These are phyloP conservation scores for Phaethornis superciliosus DNA, from an alignment of 2,113 vertebrate genomes.

Conservation along the genomic window DNA sequence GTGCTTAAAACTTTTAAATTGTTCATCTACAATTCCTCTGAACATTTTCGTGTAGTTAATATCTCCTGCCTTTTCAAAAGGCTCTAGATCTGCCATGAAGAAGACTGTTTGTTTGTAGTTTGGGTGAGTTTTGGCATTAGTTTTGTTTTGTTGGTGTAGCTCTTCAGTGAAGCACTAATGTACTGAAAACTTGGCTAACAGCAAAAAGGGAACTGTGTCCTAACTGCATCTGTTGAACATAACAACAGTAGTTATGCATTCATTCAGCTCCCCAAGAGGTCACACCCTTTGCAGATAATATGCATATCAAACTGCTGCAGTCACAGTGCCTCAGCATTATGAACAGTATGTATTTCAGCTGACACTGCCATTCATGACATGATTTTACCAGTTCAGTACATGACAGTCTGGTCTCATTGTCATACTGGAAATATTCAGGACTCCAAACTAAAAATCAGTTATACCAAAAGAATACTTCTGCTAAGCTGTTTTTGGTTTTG, in stretches of 20 bases:
- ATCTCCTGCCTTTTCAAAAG: background rate
- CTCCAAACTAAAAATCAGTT: background rate
- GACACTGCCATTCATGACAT: background rate
- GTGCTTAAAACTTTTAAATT: background rate
- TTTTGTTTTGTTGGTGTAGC: background rate
- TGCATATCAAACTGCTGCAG: background rate
- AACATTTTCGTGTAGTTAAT: background rate
- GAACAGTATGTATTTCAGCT: background rate
- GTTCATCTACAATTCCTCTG: background rate
- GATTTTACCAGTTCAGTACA: background rate
- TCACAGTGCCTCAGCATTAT: background rate
- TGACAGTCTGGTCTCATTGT: background rate
- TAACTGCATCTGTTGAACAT: background rate
- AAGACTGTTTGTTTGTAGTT: background rate
- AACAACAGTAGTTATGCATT: background rate
- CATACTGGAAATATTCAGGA: background rate
- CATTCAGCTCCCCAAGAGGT: slow-evolving; percentile 15
- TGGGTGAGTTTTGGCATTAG: background rate
- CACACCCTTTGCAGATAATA: slow-evolving; percentile 16
- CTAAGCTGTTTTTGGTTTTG: too few species aligned
- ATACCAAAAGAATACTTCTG: background rate
- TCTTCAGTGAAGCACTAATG: background rate
- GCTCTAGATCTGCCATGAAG: background rate
- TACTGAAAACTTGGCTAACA: background rate
- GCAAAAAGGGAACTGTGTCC: slow-evolving; percentile 1